A percentile compares a stretch with the other conserved stretches of the same genome.
These are phyloP conservation scores for Sparus aurata DNA, from an alignment of 2,797 vertebrate species.

Conservation along the genomic window DNA sequence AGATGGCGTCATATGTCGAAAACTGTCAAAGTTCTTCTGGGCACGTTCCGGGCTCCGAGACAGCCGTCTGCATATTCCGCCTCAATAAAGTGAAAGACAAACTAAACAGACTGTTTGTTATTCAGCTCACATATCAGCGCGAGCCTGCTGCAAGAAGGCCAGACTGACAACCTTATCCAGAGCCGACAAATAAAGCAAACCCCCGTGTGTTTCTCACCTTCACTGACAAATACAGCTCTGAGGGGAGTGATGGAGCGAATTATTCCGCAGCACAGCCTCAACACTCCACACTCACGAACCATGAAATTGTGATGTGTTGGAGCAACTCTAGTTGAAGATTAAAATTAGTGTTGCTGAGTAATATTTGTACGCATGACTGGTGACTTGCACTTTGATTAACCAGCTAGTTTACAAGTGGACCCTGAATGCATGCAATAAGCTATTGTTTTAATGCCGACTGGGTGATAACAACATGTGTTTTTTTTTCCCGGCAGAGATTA, in stretches of 20 bases:
- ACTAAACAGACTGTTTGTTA: constrained; percentile 43
- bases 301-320: constrained; percentile 57
- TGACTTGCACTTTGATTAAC: constrained; percentile 41
- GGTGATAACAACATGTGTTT: constrained; percentile 8
- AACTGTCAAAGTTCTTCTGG: constrained; percentile 19
- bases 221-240: constrained; percentile 41
- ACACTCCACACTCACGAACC: constrained; percentile 45
- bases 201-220: constrained; percentile 32
- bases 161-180: constrained; percentile 56
- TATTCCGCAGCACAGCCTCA: constrained; percentile 36
- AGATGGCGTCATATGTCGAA: constrained; percentile 10
- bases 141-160: constrained; percentile 47
- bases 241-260: constrained; percentile 56
- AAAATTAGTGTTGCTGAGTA: constrained; percentile 39
- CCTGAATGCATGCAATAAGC: constrained; percentile 6
- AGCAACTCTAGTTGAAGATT: constrained; percentile 48
- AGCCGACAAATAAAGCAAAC: constrained; percentile 38
- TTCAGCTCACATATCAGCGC: constrained; percentile 42
- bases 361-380: constrained; percentile 17
- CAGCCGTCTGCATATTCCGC: not conserved
- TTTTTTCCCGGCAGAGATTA: not conserved
- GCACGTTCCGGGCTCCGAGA: not conserved
- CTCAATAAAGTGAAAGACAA: constrained; percentile 29
- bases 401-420: constrained; percentile 27
- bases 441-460: constrained; percentile 26